Evolutionary conservation across 2,888 invertebrate species (phyloP).

Genomic region (Electrophaes corylata): DNA sequence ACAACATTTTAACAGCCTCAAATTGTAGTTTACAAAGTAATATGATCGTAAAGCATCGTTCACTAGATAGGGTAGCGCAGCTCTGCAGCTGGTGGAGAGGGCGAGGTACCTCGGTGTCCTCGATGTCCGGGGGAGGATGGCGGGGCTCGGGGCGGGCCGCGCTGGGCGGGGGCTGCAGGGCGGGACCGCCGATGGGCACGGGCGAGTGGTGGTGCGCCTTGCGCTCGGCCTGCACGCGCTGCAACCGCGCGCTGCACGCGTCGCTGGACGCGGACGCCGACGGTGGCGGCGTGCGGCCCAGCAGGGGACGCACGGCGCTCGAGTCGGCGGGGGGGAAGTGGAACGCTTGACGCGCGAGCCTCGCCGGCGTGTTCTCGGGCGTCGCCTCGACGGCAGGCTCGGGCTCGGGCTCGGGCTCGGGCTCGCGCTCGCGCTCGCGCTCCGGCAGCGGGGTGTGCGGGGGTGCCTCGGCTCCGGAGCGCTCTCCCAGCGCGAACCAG

Average conservation of each 20-base stretch:
- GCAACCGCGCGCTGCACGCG: conserved; percentile 63
- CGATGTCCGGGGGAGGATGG: conserved; percentile 53
- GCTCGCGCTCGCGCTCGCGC: conserved; percentile 51
- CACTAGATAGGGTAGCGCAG: no score
- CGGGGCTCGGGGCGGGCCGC: conserved; percentile 59
- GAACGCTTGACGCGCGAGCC: conserved; percentile 87
- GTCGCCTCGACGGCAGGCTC: conserved; percentile 59
- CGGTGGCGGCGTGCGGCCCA: conserved; percentile 42
- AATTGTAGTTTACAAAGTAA: no score
- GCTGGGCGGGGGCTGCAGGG: conserved; percentile 65
- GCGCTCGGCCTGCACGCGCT: conserved; percentile 80
- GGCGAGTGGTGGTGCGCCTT: conserved; percentile 75
- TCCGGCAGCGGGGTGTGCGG: conserved; percentile 79
- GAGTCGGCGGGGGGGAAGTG: conserved; percentile 57
- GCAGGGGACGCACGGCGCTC: conserved; percentile 54
- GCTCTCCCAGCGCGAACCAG: conserved; percentile 76
- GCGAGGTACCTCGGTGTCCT: conserved; percentile 55
- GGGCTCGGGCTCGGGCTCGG: conserved; percentile 88
- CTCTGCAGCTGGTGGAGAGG: neutral
- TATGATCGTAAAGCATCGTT: no score
- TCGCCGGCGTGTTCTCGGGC: conserved; percentile 91
- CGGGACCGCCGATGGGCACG: conserved; percentile 70
- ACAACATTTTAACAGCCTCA: no score
- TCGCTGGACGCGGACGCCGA: conserved; percentile 59
- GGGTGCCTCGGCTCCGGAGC: conserved; percentile 85